Evolutionary conservation across 2,888 invertebrate species (phyloP).

Genomic region (Oeneis ivallda): DNA sequence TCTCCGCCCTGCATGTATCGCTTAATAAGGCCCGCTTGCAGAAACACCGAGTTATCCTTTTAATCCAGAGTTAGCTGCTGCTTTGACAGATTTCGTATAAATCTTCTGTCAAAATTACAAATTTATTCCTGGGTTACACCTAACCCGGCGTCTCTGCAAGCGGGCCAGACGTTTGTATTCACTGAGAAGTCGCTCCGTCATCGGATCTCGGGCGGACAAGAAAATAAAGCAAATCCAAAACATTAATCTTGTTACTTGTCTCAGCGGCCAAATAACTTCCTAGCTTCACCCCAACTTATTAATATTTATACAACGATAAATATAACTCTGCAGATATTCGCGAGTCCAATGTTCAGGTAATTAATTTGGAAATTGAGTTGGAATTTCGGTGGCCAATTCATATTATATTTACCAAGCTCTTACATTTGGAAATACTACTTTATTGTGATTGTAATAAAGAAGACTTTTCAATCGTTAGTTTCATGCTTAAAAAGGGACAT

Average conservation of each 20-base stretch:
- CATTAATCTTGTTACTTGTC: conserved; percentile 43
- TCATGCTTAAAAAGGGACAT: not conserved
- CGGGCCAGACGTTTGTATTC: no score
- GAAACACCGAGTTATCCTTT: no score
- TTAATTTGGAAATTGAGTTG: conserved; percentile 48
- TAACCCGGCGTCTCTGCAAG: no score
- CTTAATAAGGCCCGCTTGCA: no score
- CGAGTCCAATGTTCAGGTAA: conserved; percentile 51
- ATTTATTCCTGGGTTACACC: no score
- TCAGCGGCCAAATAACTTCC: conserved; percentile 37
- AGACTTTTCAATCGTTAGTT: not conserved
- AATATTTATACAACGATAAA: conserved; percentile 50
- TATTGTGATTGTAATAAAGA: not conserved
- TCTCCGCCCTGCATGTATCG: no score
- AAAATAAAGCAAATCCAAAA: conserved; percentile 38
- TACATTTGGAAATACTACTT: conserved; percentile 4
- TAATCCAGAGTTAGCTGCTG: no score
- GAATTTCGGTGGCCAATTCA: conserved; percentile 24
- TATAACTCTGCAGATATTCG: conserved; percentile 43
- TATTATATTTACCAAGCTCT: not conserved
- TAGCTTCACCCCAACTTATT: conserved; percentile 41
- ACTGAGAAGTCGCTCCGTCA: conserved; percentile 36
- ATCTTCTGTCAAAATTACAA: no score
- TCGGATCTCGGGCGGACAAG: conserved; percentile 32
- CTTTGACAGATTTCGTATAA: no score